These are phyloP conservation scores for Bicyclus anynana DNA, from an alignment of 1,140 invertebrate genomes.

Conservation along the genomic window DNA sequence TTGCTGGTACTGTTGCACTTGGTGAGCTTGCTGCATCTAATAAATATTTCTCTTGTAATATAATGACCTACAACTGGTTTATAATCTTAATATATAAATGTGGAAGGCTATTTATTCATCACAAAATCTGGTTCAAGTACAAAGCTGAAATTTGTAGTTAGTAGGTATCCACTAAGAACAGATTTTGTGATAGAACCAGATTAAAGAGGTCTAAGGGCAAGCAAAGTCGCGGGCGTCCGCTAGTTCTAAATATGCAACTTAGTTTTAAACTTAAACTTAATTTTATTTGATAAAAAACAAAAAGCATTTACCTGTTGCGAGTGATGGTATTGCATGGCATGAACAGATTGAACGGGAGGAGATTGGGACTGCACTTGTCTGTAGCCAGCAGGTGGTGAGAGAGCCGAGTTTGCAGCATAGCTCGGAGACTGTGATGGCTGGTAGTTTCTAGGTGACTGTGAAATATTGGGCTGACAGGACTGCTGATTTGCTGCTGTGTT, in stretches of 20 bases:
- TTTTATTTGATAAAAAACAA: too few relatives aligned
- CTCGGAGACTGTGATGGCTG: slow-evolving; percentile 57
- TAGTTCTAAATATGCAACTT: too few relatives aligned
- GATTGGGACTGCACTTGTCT: slow-evolving; percentile 62
- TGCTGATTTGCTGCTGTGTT: slow-evolving; percentile 52
- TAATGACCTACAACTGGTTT: too few relatives aligned
- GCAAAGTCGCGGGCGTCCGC: too few relatives aligned
- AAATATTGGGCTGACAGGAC: slow-evolving; percentile 52
- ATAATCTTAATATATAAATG: too few relatives aligned
- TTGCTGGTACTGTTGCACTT: slow-evolving; percentile 58
- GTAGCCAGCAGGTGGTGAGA: slow-evolving; percentile 64
- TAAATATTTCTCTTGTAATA: neutral
- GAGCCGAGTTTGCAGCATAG: slow-evolving; percentile 46
- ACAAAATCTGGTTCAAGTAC: too few relatives aligned
- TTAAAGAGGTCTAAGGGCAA: too few relatives aligned
- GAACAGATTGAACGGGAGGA: slow-evolving; percentile 56
- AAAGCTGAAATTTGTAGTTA: too few relatives aligned
- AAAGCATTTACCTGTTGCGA: slow-evolving; percentile 59
- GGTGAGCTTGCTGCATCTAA: slow-evolving; percentile 61
- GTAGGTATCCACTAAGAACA: too few relatives aligned
- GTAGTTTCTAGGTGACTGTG: slow-evolving; percentile 61
- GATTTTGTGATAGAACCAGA: too few relatives aligned
- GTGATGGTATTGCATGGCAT: slow-evolving; percentile 69
- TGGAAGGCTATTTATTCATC: too few relatives aligned
- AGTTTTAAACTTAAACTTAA: too few relatives aligned